phyloP scores from a whole-genome alignment of 1,140 invertebrate species.

The Lordiphosa mommai region DNA sequence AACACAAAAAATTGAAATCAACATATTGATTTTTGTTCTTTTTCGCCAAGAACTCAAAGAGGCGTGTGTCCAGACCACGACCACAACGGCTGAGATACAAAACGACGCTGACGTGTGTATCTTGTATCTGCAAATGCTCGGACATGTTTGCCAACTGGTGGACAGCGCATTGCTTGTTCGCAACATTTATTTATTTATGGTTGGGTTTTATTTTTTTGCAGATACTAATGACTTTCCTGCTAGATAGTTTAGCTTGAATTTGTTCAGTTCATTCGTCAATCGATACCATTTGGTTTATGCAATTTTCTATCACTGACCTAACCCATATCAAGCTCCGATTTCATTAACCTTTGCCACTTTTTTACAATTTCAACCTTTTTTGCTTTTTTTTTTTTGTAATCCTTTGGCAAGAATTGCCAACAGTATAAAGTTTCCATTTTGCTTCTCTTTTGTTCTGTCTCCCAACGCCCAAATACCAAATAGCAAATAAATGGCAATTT shows the following conservation, averaged over 20 bases:
- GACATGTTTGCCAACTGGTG: constrained; percentile 52
- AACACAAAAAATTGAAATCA: constrained; percentile 74
- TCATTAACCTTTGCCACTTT: constrained; percentile 29
- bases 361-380: constrained; percentile 17
- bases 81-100: constrained; percentile 39
- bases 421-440: constrained; percentile 46
- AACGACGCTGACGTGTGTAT: constrained; percentile 68
- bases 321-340: constrained; percentile 19
- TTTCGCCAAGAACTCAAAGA: constrained; percentile 20
- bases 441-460: constrained; percentile 24
- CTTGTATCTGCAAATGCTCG: constrained; percentile 56
- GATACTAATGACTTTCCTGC: constrained; percentile 1
- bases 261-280: not conserved
- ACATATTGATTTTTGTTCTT: constrained; percentile 73
- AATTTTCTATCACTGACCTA: not conserved
- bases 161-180: constrained; percentile 45
- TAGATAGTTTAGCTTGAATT: constrained; percentile 4
- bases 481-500: constrained; percentile 62
- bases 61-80: constrained; percentile 36
- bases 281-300: not conserved
- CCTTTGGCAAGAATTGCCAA: constrained; percentile 11
- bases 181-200: constrained; percentile 56
- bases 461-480: constrained; percentile 19
- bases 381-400: constrained; percentile 7
- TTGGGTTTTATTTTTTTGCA: not conserved